These are phyloP conservation scores for Diarsia brunnea DNA, from an alignment of 2,888 invertebrate species.

Conservation along the genomic window DNA sequence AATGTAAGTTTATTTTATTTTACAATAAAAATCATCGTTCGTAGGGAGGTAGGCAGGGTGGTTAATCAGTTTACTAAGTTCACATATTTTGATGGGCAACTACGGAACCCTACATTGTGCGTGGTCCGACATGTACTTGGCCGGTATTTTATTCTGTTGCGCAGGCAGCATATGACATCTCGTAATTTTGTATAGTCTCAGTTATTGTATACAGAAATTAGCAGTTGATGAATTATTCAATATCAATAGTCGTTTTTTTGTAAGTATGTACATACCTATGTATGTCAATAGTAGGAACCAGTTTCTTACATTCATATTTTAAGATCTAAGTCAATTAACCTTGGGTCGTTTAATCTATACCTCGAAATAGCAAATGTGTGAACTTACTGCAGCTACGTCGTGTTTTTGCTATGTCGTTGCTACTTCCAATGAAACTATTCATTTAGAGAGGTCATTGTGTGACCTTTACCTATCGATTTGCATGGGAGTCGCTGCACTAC, in stretches of 20 bases:
- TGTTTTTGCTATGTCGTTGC: neutral
- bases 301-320: slow-evolving; percentile 26
- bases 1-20: too few species aligned
- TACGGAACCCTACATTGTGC: too few species aligned
- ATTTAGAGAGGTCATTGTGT: neutral
- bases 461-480: neutral
- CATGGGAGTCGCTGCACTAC: neutral
- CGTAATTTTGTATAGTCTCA: neutral
- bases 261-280: neutral
- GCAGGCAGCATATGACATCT: neutral
- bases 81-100: too few species aligned
- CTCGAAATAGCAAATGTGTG: slow-evolving; percentile 13
- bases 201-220: neutral
- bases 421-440: neutral
- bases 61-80: too few species aligned
- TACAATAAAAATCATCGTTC: too few species aligned
- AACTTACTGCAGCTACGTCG: neutral
- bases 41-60: too few species aligned
- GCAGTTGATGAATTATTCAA: neutral
- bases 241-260: neutral
- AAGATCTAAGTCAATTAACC: slow-evolving; percentile 10
- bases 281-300: slow-evolving; percentile 9
- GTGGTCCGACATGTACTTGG: too few species aligned
- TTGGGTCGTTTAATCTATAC: slow-evolving; percentile 11
- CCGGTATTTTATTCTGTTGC: too few species aligned